These are phyloP conservation scores for Aplysina aerophoba DNA, from an alignment of 37 sponge, comb jelly and placozoan genomes.

Conservation along the genomic window DNA sequence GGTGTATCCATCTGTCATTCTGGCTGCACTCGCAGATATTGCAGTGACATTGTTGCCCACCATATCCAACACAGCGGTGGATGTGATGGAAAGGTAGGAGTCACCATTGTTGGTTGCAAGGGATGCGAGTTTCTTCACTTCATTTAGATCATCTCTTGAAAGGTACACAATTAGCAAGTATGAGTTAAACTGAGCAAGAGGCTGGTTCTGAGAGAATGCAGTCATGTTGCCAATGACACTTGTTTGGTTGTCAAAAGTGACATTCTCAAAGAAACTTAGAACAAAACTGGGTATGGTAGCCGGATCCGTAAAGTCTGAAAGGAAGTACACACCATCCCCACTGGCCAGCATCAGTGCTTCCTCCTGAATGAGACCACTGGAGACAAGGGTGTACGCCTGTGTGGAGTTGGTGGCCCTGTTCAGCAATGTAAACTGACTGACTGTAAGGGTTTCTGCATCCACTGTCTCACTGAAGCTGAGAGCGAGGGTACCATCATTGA, in stretches of 20 bases:
- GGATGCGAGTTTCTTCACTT: conserved; percentile 68
- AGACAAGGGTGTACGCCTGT: conserved; percentile 39
- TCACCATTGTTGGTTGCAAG: conserved; percentile 52
- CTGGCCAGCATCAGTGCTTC: neutral
- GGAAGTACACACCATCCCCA: conserved; percentile 48
- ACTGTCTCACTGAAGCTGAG: conserved; percentile 89
- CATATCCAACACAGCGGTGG: conserved; percentile 66
- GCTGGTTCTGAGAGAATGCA: conserved; percentile 5
- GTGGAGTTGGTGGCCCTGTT: conserved; percentile 10
- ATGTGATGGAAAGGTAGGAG: conserved; percentile 70
- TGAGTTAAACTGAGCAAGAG: conserved; percentile 58
- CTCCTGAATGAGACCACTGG: conserved; percentile 38
- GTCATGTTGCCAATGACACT: neutral
- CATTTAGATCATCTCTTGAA: conserved; percentile 69
- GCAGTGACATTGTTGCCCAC: conserved; percentile 64
- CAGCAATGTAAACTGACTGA: conserved; percentile 70
- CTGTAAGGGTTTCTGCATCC: conserved; percentile 76
- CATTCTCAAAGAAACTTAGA: conserved; percentile 20
- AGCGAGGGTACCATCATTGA: conserved; percentile 74
- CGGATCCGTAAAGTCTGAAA: conserved; percentile 13
- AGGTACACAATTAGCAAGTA: conserved; percentile 58
- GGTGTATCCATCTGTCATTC: conserved; percentile 28
- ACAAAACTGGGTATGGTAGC: neutral
- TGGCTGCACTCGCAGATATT: conserved; percentile 22
- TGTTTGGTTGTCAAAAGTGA: conserved; percentile 1